phyloP scores from a whole-genome alignment of 2,888 invertebrate genomes.

The Eurois occulta region DNA sequence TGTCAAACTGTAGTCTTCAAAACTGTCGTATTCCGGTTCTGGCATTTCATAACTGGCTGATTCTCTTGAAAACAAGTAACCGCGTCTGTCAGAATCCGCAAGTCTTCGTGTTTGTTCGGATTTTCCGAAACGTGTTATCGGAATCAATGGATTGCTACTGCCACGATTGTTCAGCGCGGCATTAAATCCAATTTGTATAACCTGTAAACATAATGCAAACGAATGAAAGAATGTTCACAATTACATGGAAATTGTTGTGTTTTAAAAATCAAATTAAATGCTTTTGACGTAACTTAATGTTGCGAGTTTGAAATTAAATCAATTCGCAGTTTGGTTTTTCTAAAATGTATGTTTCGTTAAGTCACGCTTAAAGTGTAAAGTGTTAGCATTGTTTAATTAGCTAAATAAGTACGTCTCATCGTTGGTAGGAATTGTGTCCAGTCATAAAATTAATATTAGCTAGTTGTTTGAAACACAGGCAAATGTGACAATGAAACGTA shows the following conservation, averaged over 20 bases:
- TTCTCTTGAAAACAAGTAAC: not conserved
- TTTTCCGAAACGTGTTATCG: not conserved
- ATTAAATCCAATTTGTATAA: constrained; percentile 59
- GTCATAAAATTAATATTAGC: too few species aligned
- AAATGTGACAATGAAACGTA: not conserved
- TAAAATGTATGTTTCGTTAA: not conserved
- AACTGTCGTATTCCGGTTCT: constrained; percentile 38
- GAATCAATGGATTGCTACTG: constrained; percentile 13
- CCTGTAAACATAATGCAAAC: constrained; percentile 48
- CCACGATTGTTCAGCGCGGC: constrained; percentile 27
- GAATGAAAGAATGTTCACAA: constrained; percentile 35
- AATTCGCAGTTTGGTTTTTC: not conserved
- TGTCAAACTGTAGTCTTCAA: constrained; percentile 40
- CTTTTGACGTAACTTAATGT: not conserved
- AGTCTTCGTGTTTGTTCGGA: constrained; percentile 22
- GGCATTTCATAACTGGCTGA: constrained; percentile 27
- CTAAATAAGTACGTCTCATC: not conserved
- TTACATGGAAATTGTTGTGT: constrained; percentile 21
- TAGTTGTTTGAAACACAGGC: not conserved
- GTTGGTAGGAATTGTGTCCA: too few species aligned
- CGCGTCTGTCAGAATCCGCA: not conserved
- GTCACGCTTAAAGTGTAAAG: not conserved
- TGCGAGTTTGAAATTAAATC: not conserved
- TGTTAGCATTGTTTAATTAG: not conserved
- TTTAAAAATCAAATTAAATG: constrained; percentile 3